Conservation (phyloP, 2,888 invertebrate species). For the Steinernema scapterisci region DNA sequence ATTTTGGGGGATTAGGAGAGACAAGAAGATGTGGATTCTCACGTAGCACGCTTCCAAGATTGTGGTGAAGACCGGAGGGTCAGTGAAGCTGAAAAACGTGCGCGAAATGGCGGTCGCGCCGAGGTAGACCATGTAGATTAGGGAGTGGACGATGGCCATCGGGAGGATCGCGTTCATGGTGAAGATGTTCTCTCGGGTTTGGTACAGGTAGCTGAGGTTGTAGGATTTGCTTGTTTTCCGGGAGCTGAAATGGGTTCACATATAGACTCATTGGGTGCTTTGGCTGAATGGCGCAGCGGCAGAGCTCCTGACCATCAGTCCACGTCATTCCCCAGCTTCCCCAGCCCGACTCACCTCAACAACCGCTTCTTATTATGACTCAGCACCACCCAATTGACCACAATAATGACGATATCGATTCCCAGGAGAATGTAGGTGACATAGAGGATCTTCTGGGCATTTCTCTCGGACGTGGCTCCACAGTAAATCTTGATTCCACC, state of each 20-base stretch:
- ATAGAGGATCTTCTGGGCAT: conserved; percentile 27
- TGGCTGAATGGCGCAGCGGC: too few species aligned
- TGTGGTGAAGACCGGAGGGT: conserved; percentile 14
- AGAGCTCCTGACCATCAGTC: too few species aligned
- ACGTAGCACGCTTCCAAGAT: conserved; percentile 18
- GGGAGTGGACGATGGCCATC: conserved; percentile 20
- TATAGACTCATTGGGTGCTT: too few species aligned
- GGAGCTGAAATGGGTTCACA: too few species aligned
- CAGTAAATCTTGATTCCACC: conserved; percentile 5
- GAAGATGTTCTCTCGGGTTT: conserved; percentile 22
- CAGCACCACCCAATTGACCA: neutral
- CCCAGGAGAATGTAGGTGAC: neutral
- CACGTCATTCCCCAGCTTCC: too few species aligned
- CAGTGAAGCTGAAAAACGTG: neutral
- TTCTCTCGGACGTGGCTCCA: neutral
- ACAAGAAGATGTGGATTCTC: neutral
- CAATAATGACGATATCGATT: conserved; percentile 1
- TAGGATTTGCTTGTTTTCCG: neutral
- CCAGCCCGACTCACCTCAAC: neutral
- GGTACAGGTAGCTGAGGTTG: conserved; percentile 25
- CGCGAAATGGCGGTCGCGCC: conserved; percentile 20
- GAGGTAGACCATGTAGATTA: conserved; percentile 24
- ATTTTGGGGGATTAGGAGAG: neutral
- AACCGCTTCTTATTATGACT: conserved; percentile 4
- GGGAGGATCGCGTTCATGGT: conserved; percentile 29